Percentiles rank a stretch among this genome's conserved stretches.
Conservation (phyloP, 2,888 invertebrate species). For the Caenorhabditis auriculariae region DNA sequence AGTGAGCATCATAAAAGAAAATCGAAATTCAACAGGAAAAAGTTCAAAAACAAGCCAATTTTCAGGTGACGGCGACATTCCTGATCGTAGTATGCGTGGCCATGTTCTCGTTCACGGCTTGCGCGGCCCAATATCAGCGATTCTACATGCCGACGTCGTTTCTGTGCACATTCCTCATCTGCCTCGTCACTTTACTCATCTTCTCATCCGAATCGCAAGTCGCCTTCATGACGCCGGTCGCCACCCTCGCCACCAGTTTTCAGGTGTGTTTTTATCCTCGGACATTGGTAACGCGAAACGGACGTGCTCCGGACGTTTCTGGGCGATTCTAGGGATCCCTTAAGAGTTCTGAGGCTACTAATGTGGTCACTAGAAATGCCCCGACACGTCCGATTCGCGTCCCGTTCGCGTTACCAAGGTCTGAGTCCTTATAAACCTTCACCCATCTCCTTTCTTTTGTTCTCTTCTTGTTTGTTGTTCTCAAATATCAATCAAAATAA, state of each 20-base stretch:
- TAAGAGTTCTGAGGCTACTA: no score
- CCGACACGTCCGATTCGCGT: no score
- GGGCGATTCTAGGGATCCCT: no score
- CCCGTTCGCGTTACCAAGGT: no score
- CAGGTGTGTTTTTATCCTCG: conserved; percentile 46
- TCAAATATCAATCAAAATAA: no score
- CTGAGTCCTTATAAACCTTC: no score
- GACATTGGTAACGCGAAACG: no score
- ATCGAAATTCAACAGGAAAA: background rate
- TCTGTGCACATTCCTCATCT: conserved; percentile 66
- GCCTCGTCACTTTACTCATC: conserved; percentile 60
- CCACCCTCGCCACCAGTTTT: conserved; percentile 58
- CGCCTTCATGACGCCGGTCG: conserved; percentile 64
- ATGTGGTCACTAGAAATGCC: no score
- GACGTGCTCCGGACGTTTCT: no score
- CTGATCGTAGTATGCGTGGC: conserved; percentile 62
- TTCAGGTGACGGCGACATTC: conserved; percentile 66
- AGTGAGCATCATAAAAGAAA: no score
- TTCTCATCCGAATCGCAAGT: conserved; percentile 49
- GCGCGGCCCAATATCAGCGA: conserved; percentile 64
- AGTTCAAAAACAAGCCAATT: conserved; percentile 1
- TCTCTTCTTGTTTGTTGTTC: no score
- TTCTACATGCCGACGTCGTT: conserved; percentile 73
- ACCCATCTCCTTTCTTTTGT: no score
- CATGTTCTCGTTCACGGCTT: conserved; percentile 66